Evolutionary conservation across 2,797 vertebrate genomes (phyloP), one percentile per base, ranked within the genome.

Genomic region (Tapera naevia): DNA sequence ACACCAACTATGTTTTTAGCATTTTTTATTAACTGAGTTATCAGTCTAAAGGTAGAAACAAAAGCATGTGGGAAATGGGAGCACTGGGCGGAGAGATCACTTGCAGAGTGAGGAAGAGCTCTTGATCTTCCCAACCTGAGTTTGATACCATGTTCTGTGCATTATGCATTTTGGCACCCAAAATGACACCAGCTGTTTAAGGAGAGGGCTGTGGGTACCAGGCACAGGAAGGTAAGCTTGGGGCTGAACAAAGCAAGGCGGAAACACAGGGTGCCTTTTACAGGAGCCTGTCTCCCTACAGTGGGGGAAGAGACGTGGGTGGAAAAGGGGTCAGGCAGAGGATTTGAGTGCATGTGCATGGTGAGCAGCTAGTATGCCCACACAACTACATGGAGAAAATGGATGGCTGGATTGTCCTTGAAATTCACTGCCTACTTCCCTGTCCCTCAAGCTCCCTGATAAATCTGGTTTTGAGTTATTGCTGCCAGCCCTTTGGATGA

Each of bases 101-200:
- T 32, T 67, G 17, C 22, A 66, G 24, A 41, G n/a, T 14, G 15
- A 58, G 43, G 21, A 64, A 41, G 27, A 74, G 48, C 74, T 8
- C 11, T 41, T 57, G 6, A n/a, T 23, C 21, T 73, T 70, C 19
- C 35, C 56, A 73, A 16, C 8, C 18, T 30, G 24, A 48, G 39
- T 11, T 32, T 4, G 1, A 11, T 35, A 11, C 4, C 18, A 12
- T 32, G 25, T 24, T 71, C 28, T 46, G 1, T 30, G 7, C 51
- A 41, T 53, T 18, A 7, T 0, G 1, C 0, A 2, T 7, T 74
- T 73, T 0, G 0, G 24, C 30, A 75, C n/a, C 10, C 33, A 39
- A 69, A 93, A 90, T 7, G 6, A 5, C 18, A 32, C 21, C 32
- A 69, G 57, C 1, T 2, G 7, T 30, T 75, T 67, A 45, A 56